Evolutionary conservation across 2,797 vertebrate genomes (phyloP).

Genomic region (Lacerta viridis): DNA sequence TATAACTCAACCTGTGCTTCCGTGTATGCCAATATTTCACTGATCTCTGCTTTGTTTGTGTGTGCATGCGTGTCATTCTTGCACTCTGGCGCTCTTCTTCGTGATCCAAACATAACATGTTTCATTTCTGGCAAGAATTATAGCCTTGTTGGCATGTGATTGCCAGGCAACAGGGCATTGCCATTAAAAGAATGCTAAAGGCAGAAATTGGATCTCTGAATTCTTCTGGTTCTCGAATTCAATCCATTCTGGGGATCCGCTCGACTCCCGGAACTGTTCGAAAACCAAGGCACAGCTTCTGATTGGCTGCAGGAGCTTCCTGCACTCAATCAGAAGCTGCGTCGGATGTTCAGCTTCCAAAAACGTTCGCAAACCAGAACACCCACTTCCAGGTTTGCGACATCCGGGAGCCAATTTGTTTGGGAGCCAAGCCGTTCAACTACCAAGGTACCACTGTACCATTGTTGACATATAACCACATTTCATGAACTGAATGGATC

Average conservation of each 20-base stretch:
- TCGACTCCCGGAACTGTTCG: too few species aligned
- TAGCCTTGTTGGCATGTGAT: constrained; percentile 72
- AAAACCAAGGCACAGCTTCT: too few species aligned
- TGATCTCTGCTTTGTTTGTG: constrained; percentile 42
- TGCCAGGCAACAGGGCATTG: constrained; percentile 77
- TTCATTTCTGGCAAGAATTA: neutral
- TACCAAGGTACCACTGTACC: constrained; percentile 30
- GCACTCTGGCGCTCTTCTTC: constrained; percentile 27
- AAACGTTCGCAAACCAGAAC: too few species aligned
- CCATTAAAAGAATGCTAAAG: constrained; percentile 78
- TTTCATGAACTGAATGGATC: constrained; percentile 50
- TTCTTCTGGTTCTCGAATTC: constrained; percentile 52
- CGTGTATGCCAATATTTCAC: constrained; percentile 40
- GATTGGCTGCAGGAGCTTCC: too few species aligned
- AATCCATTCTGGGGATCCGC: too few species aligned
- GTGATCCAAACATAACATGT: constrained; percentile 7
- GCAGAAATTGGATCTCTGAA: constrained; percentile 76
- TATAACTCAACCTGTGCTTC: constrained; percentile 46
- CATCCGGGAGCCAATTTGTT: too few species aligned
- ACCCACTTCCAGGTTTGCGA: too few species aligned
- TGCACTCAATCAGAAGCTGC: too few species aligned
- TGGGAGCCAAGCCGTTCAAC: too few species aligned
- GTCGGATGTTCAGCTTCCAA: too few species aligned
- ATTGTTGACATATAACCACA: constrained; percentile 65
- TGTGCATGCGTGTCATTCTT: constrained; percentile 15